These are phyloP conservation scores for Myopa tessellatipennis DNA, from an alignment of 2,888 invertebrate genomes.

Conservation along the genomic window DNA sequence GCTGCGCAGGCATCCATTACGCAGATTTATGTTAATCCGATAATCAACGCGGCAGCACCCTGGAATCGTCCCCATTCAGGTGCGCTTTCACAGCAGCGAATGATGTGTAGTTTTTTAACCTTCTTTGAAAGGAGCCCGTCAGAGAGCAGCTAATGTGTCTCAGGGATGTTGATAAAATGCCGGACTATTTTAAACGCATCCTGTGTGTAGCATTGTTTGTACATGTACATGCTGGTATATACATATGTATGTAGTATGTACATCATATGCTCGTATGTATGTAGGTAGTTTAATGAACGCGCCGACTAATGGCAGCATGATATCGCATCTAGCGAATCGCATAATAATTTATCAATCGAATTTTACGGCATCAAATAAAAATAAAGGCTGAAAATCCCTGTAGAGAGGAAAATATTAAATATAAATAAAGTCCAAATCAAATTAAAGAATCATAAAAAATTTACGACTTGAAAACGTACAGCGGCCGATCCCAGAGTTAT, in stretches of 20 bases:
- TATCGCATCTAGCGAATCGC: slow-evolving; percentile 28
- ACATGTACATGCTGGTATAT: no score
- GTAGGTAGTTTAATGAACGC: slow-evolving; percentile 6
- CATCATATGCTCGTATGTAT: no score
- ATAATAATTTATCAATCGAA: slow-evolving; percentile 63
- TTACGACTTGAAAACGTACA: slow-evolving; percentile 49
- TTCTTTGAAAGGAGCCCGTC: background rate
- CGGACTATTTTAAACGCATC: background rate
- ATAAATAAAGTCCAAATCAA: slow-evolving; percentile 61
- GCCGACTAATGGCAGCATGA: slow-evolving; percentile 5
- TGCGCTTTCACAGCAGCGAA: background rate
- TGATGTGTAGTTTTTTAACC: background rate
- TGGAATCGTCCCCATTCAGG: background rate
- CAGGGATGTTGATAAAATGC: background rate
- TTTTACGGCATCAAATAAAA: slow-evolving; percentile 59
- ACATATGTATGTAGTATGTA: no score
- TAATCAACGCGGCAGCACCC: slow-evolving; percentile 45
- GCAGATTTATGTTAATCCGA: slow-evolving; percentile 55
- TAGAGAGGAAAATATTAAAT: slow-evolving; percentile 31
- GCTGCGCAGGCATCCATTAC: slow-evolving; percentile 53
- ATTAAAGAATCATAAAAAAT: slow-evolving; percentile 66
- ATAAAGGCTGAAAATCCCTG: slow-evolving; percentile 48
- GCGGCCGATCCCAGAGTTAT: slow-evolving; percentile 7
- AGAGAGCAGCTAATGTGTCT: background rate
- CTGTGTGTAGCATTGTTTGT: background rate